Percentiles rank a stretch among this genome's conserved stretches.
Conservation (phyloP, 2,797 vertebrate genomes). For the Melanogrammus aeglefinus region DNA sequence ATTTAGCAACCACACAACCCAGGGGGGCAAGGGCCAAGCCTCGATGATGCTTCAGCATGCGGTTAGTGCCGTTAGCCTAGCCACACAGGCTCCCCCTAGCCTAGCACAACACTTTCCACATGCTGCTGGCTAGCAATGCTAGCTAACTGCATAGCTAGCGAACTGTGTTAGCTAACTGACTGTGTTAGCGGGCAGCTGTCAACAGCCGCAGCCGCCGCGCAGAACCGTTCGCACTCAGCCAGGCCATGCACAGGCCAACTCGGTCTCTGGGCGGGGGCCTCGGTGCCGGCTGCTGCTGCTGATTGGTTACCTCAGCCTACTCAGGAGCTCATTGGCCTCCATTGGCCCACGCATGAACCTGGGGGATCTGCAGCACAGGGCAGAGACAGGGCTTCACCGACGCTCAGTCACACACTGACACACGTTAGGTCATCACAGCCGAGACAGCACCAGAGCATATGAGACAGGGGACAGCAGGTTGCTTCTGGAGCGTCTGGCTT, state of each 20-base stretch:
- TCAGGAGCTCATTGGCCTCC: slow-evolving; percentile 76
- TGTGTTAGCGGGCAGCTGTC: too few species aligned
- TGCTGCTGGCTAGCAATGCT: slow-evolving; percentile 12
- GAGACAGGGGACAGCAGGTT: too few species aligned
- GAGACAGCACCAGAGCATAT: neutral
- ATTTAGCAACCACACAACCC: neutral
- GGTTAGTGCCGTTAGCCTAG: neutral
- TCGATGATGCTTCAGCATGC: neutral
- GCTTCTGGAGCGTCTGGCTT: too few species aligned
- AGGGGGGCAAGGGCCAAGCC: neutral
- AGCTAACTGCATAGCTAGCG: neutral
- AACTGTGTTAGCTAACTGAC: neutral
- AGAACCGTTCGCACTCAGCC: neutral
- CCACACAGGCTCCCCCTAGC: neutral
- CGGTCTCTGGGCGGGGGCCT: too few species aligned
- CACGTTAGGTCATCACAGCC: neutral
- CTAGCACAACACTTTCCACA: neutral
- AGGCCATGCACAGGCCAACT: slow-evolving; percentile 41
- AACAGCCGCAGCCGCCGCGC: slow-evolving; percentile 10
- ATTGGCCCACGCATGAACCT: slow-evolving; percentile 69
- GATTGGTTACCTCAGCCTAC: slow-evolving; percentile 77
- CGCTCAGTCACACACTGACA: neutral
- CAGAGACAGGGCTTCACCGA: slow-evolving; percentile 59
- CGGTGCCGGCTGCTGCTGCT: slow-evolving; percentile 25
- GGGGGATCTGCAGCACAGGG: slow-evolving; percentile 75